Percentiles rank a stretch among this genome's conserved stretches.
These are phyloP conservation scores for Rhombomys opimus DNA, from an alignment of 2,113 vertebrate genomes.

Conservation along the genomic window DNA sequence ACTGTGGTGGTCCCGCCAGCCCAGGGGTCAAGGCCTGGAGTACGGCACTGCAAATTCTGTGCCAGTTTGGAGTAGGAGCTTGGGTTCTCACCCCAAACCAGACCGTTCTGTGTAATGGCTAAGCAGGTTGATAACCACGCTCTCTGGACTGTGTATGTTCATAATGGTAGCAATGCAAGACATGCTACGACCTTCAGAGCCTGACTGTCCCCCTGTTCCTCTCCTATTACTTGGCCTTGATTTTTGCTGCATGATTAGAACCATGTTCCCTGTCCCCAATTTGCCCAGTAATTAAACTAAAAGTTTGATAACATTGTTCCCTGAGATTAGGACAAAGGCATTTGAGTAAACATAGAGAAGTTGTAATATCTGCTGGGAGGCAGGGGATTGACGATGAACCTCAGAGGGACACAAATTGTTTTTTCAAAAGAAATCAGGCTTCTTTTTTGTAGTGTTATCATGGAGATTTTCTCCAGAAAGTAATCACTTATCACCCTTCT, in stretches of 20 bases:
- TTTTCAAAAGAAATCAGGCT: not conserved
- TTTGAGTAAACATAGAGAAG: not conserved
- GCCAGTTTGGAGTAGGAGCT: slow-evolving; percentile 41
- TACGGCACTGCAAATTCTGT: not conserved
- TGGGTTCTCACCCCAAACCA: slow-evolving; percentile 23
- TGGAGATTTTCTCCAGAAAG: slow-evolving; percentile 25
- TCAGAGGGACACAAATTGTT: not conserved
- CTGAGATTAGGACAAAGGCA: not conserved
- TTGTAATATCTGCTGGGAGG: not conserved
- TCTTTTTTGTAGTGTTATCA: not conserved
- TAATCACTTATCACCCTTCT: not conserved
- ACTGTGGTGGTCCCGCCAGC: not conserved
- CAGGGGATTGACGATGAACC: not conserved
- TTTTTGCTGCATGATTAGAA: not conserved
- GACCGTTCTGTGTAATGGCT: not conserved
- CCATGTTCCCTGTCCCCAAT: not conserved
- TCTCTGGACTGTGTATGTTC: not conserved
- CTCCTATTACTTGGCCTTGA: not conserved
- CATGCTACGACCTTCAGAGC: not conserved
- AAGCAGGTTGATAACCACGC: not conserved
- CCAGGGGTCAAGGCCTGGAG: not conserved
- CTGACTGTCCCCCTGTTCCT: not conserved
- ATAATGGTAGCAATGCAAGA: not conserved
- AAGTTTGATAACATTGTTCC: not conserved
- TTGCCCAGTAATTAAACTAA: not conserved